Evolutionary conservation across 2,113 vertebrate genomes (phyloP).

Genomic region (Monopterus albus): DNA sequence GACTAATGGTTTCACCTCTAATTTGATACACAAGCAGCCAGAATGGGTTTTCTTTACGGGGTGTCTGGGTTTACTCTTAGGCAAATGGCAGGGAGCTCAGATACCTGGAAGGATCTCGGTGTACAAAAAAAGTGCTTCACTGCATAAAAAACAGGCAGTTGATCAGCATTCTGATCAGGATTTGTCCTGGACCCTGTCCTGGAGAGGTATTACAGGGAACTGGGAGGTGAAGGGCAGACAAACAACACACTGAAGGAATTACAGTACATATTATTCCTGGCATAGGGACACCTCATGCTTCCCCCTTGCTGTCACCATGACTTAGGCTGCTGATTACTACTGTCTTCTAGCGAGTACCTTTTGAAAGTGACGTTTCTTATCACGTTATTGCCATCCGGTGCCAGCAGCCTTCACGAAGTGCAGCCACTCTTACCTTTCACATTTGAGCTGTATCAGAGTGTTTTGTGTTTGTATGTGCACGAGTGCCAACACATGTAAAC

Average conservation of each 20-base stretch:
- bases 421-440: neutral
- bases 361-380: neutral
- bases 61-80: neutral
- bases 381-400: neutral
- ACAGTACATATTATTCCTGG: neutral
- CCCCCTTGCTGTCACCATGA: neutral
- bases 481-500: constrained; percentile 1
- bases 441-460: neutral
- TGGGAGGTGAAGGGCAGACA: neutral
- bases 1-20: no score
- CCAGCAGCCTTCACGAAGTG: neutral
- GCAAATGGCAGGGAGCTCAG: neutral
- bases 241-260: neutral
- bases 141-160: neutral
- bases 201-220: neutral
- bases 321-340: neutral
- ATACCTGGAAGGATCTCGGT: neutral
- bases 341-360: neutral
- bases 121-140: neutral
- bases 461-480: constrained; percentile 3
- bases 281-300: neutral
- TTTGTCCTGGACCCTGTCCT: neutral
- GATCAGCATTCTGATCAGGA: constrained; percentile 1
- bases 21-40: neutral
- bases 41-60: neutral